Evolutionary conservation across 2,797 vertebrate genomes (phyloP).

Genomic region (Tenualosa thibaudeaui): DNA sequence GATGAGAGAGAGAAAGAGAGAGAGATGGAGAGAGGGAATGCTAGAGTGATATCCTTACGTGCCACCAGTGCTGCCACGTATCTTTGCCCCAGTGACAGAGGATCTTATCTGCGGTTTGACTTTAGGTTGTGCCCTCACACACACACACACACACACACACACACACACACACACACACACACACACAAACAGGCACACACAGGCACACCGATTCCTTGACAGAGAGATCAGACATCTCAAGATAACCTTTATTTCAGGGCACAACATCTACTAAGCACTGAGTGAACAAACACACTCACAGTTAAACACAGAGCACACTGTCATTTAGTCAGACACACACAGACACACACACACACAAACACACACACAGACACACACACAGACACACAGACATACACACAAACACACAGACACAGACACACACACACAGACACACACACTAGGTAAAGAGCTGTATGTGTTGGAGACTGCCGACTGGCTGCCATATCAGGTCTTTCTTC

Average conservation of each 20-base stretch:
- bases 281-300: neutral
- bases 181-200: neutral
- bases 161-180: neutral
- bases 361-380: too few species aligned
- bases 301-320: too few species aligned
- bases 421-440: too few species aligned
- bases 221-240: constrained; percentile 9
- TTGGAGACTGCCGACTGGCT: too few species aligned
- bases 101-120: constrained; percentile 25
- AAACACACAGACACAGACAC: too few species aligned
- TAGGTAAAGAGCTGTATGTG: too few species aligned
- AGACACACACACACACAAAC: too few species aligned
- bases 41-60: neutral
- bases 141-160: neutral
- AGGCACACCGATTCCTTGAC: neutral
- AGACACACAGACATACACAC: too few species aligned
- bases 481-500: too few species aligned
- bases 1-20: neutral
- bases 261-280: neutral
- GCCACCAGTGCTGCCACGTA: neutral
- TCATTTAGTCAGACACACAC: too few species aligned
- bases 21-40: neutral
- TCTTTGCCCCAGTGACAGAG: neutral
- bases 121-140: neutral
- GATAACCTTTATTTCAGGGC: neutral